Conservation (phyloP, 2,888 invertebrate species). For the Eremobia ochroleuca region DNA sequence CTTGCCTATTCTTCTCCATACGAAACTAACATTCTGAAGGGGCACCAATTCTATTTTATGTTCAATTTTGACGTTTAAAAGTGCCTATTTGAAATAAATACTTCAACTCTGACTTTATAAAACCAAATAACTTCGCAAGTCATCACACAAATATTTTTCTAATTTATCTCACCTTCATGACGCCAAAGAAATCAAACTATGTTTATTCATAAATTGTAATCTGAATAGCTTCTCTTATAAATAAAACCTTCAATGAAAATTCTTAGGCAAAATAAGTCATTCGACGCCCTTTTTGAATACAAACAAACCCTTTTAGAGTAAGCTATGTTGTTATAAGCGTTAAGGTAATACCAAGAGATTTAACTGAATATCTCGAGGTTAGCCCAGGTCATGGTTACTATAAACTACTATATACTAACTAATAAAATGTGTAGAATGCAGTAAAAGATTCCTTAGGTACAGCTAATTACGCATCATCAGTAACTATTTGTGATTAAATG, state of each 20-base stretch:
- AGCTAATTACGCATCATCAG: neutral
- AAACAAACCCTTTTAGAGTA: conserved; percentile 45
- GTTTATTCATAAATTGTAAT: conserved; percentile 61
- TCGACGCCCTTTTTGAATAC: conserved; percentile 43
- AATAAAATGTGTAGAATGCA: conserved; percentile 37
- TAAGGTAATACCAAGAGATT: conserved; percentile 42
- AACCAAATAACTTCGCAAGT: neutral
- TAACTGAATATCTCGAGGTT: conserved; percentile 50
- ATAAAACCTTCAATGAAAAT: conserved; percentile 53
- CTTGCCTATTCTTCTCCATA: too few relatives aligned
- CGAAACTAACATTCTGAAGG: too few relatives aligned
- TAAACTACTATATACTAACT: conserved; percentile 30
- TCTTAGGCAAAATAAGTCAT: conserved; percentile 55
- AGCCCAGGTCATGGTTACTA: conserved; percentile 58
- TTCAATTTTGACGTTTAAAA: too few relatives aligned
- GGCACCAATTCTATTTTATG: too few relatives aligned
- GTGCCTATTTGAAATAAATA: too few relatives aligned
- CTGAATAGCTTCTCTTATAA: conserved; percentile 48
- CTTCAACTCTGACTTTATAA: too few relatives aligned
- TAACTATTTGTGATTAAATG: neutral
- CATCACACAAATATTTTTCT: conserved; percentile 5
- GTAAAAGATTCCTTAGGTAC: conserved; percentile 36
- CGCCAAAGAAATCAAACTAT: conserved; percentile 33
- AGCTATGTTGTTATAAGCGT: conserved; percentile 37
- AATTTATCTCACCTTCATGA: conserved; percentile 37